Evolutionary conservation across 2,113 vertebrate genomes (phyloP).

Genomic region (Phaetusa simplex): DNA sequence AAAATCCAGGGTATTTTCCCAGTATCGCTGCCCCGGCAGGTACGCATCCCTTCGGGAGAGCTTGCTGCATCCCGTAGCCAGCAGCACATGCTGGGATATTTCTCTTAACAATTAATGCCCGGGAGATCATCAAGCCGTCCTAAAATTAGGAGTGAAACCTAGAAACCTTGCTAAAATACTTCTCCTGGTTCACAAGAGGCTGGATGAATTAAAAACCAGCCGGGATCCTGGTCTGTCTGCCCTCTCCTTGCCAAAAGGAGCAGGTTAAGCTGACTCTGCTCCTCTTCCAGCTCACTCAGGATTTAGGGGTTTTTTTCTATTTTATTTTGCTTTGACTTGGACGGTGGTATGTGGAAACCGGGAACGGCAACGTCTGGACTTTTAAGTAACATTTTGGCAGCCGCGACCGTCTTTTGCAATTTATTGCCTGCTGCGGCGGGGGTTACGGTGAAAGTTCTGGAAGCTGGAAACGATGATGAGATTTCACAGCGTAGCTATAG

Average conservation of each 20-base stretch:
- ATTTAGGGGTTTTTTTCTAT: not conserved
- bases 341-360: not conserved
- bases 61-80: not conserved
- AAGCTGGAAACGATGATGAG: not conserved
- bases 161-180: not conserved
- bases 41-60: not conserved
- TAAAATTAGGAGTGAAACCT: not conserved
- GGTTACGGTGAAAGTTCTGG: conserved; percentile 23
- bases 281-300: conserved; percentile 5
- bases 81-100: not conserved
- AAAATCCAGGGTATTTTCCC: not conserved
- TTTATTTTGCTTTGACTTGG: not conserved
- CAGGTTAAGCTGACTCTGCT: not conserved
- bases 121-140: not conserved
- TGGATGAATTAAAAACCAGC: not conserved
- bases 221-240: accelerated
- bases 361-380: not conserved
- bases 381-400: conserved; percentile 45
- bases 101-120: not conserved
- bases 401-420: not conserved
- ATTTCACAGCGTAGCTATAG: not conserved
- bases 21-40: accelerated
- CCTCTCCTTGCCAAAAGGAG: not conserved
- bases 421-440: not conserved
- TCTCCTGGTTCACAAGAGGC: not conserved